A percentile compares a stretch with the other conserved stretches of the same genome.
Evolutionary conservation across 2,797 vertebrate species (phyloP).

Genomic region (Anguilla anguilla): DNA sequence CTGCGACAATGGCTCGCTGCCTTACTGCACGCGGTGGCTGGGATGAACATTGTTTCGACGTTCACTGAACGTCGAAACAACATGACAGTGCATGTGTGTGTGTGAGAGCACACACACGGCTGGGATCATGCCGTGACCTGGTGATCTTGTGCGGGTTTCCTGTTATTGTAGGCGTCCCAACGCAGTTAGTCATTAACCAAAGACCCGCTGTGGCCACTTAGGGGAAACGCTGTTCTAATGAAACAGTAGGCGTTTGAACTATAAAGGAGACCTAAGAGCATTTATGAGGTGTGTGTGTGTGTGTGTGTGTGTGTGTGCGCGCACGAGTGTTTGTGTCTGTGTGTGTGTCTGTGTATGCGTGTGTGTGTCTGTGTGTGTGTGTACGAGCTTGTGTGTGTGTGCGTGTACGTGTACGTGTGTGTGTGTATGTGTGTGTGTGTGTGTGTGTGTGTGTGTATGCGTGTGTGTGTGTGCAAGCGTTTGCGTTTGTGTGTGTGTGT

Average conservation of each 20-base stretch:
- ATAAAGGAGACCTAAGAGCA: neutral
- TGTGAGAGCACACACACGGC: neutral
- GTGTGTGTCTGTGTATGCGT: neutral
- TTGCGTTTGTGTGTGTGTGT: conserved; percentile 1
- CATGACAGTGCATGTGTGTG: neutral
- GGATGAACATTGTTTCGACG: neutral
- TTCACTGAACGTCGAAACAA: neutral
- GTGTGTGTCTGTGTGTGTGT: neutral
- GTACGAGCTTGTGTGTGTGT: no score
- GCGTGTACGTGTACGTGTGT: neutral
- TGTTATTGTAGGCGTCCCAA: neutral
- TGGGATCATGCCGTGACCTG: neutral
- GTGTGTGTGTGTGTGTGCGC: neutral
- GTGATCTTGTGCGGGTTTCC: neutral
- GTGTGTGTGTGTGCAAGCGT: neutral
- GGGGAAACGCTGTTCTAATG: neutral
- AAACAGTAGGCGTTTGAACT: neutral
- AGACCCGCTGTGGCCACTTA: neutral
- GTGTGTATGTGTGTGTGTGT: neutral
- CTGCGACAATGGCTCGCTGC: neutral
- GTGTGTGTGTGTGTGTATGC: conserved; percentile 6
- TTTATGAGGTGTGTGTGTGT: neutral
- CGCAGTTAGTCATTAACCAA: neutral
- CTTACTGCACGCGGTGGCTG: neutral
- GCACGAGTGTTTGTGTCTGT: neutral